phyloP scores from a whole-genome alignment of 2,888 invertebrate genomes.

The Papilio elwesi region DNA sequence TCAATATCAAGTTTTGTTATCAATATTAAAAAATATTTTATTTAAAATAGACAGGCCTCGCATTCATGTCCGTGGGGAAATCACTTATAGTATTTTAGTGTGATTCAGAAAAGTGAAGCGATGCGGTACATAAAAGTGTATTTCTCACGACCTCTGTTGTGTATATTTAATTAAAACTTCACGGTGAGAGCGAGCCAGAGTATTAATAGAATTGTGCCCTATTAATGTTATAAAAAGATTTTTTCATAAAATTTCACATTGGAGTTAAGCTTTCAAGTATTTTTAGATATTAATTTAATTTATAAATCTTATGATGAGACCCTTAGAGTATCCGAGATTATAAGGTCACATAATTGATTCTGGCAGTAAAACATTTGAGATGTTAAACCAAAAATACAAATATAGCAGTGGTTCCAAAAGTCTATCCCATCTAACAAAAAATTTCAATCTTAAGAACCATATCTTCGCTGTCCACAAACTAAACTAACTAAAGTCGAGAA shows the following conservation, averaged over 20 bases:
- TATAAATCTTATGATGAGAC: too few species aligned
- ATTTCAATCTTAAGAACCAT: too few species aligned
- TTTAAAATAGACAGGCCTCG: neutral
- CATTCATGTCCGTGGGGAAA: constrained; percentile 1
- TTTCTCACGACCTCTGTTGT: constrained; percentile 6
- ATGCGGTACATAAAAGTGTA: constrained; percentile 8
- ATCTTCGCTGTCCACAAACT: too few species aligned
- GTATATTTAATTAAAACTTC: constrained; percentile 20
- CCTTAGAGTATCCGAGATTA: too few species aligned
- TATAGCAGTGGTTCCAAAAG: too few species aligned
- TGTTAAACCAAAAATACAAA: too few species aligned
- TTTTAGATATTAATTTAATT: too few species aligned
- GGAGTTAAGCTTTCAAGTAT: too few species aligned
- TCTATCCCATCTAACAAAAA: too few species aligned
- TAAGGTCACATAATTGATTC: too few species aligned
- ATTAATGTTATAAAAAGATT: neutral
- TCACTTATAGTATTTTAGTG: constrained; percentile 2
- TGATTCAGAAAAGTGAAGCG: constrained; percentile 9
- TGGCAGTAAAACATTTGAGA: too few species aligned
- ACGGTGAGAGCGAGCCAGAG: neutral
- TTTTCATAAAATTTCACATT: neutral
- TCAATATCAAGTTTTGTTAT: neutral
- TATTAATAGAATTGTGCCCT: constrained; percentile 11
- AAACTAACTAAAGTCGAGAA: too few species aligned
- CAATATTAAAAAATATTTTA: neutral